A percentile compares a stretch with the other conserved stretches of the same genome.
phyloP scores from a whole-genome alignment of 2,888 invertebrate genomes.

The Drosophila melanosoma region DNA sequence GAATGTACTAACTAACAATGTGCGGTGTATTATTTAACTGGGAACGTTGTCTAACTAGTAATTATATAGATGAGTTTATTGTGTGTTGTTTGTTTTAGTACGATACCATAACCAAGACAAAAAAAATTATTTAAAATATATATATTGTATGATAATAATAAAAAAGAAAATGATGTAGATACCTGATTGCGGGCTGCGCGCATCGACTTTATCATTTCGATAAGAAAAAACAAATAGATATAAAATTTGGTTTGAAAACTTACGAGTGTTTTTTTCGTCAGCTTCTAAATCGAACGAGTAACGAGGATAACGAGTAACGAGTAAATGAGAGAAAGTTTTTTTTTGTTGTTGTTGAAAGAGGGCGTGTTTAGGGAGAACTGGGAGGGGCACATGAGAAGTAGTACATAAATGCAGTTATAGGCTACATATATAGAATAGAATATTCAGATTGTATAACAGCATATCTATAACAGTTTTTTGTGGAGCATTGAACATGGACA shows the following conservation, averaged over 20 bases:
- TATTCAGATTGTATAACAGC: constrained; percentile 49
- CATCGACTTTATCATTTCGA: constrained; percentile 24
- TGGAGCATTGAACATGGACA: constrained; percentile 67
- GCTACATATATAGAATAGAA: constrained; percentile 31
- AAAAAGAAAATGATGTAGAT: constrained; percentile 61
- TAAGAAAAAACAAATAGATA: constrained; percentile 20
- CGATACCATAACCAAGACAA: constrained; percentile 69
- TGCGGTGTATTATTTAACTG: constrained; percentile 46
- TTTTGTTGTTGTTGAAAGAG: constrained; percentile 1
- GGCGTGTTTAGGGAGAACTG: not conserved
- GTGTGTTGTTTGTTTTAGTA: constrained; percentile 50
- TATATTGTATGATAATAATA: constrained; percentile 48
- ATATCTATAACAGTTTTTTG: constrained; percentile 50
- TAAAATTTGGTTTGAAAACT: constrained; percentile 31
- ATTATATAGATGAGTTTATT: constrained; percentile 14
- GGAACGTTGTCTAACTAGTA: constrained; percentile 30
- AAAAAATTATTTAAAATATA: constrained; percentile 45
- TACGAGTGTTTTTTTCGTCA: constrained; percentile 44
- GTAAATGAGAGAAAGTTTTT: constrained; percentile 39
- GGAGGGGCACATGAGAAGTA: constrained; percentile 13
- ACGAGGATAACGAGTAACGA: constrained; percentile 41
- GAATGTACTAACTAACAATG: constrained; percentile 69
- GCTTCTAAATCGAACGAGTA: constrained; percentile 42
- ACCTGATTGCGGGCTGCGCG: constrained; percentile 53
- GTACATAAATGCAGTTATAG: constrained; percentile 53